Evolutionary conservation across 2,113 vertebrate species (phyloP).

Genomic region (Eira barbara): DNA sequence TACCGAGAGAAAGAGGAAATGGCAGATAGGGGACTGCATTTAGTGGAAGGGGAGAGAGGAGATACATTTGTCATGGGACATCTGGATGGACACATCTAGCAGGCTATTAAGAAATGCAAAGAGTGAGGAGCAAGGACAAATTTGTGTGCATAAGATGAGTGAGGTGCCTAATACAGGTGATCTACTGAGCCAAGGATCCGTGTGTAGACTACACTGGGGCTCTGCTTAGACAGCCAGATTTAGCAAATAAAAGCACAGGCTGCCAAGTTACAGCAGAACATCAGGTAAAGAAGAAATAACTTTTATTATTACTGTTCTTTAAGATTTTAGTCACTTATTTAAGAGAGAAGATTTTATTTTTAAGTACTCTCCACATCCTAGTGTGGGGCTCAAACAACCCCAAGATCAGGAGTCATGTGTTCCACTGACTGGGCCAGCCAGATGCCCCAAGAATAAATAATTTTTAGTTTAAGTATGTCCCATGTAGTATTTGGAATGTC

Average conservation of each 20-base stretch:
- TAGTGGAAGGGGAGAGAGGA: too few species aligned
- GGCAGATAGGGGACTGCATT: background rate
- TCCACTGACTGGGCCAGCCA: background rate
- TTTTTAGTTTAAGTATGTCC: background rate
- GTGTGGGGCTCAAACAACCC: background rate
- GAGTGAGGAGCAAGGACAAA: background rate
- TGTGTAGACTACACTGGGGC: fast-evolving
- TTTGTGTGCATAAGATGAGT: background rate
- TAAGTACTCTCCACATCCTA: background rate
- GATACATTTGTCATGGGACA: background rate
- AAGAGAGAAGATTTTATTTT: background rate
- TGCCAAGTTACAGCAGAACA: background rate
- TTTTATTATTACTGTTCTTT: too few species aligned
- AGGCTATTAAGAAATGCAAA: background rate
- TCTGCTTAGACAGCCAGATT: background rate
- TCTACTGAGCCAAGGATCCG: background rate
- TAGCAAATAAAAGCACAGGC: background rate
- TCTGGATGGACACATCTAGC: background rate
- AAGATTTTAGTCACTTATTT: background rate
- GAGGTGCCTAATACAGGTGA: background rate
- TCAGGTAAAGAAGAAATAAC: background rate
- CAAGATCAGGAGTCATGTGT: too few species aligned
- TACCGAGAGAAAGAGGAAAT: background rate
- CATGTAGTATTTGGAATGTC: background rate
- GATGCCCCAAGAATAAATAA: background rate